Evolutionary conservation across 2,113 vertebrate species (phyloP), one percentile per base, ranked within the genome.

Genomic region (Mystacornis crossleyi): DNA sequence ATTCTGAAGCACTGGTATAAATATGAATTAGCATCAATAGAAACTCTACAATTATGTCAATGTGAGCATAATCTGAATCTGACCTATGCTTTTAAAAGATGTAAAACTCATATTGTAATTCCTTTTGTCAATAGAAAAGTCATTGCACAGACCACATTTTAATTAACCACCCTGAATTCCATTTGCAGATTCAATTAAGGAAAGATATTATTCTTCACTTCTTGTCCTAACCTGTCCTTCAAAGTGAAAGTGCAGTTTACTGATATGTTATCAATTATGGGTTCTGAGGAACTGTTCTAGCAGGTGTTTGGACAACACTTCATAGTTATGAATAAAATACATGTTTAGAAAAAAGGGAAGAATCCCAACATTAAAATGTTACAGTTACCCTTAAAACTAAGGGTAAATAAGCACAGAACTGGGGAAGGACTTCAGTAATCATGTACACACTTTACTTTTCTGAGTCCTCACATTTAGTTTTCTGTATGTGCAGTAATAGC

Each of bases 101-200:
- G 3, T 50, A 88, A 93, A 51, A 36, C 47, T 80, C 26, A 31
- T 61, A 86, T 48, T 66, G 29, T 73, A 91, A 88, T 91, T 91
- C 66, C 70, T 82, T 88, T 78, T 90, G 92, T 91, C 87, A 91
- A 82, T 81, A 92, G 42, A 94, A 88, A 94, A 93, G 24, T 28
- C 38, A 40, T 82, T 91, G 71, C 75, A 29, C 71, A 70, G 71
- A 82, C 21, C 43, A 62, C 42, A 60, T 89, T 82, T 87, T 77
- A 91, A 94, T 91, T 90, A 93, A 85, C 33, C 4, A 61, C 13
- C 6, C 29, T 69, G 58, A 79, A 81, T 89, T 85, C 48, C 40
- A 6, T 69, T 77, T 92, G 73, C n/a, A 82, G 70, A 93, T 87
- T 91, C 89, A 79, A 57, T 93, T 93, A 95, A 93, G 55, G 75